These are phyloP conservation scores for Lamellibrachia luymesi DNA, from an alignment of 1,140 invertebrate species.

Conservation along the genomic window DNA sequence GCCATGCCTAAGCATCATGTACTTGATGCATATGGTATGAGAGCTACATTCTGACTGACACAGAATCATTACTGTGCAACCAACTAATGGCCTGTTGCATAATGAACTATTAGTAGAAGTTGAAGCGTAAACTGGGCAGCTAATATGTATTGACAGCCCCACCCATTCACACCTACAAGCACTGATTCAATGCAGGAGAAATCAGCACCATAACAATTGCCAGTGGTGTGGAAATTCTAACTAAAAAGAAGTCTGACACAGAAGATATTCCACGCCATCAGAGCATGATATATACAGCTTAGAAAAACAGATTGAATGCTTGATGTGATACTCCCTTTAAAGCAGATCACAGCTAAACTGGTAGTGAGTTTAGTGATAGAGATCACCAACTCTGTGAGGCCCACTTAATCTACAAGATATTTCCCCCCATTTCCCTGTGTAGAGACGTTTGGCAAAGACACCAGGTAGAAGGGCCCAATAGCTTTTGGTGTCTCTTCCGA, in stretches of 20 bases:
- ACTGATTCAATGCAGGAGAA: not conserved
- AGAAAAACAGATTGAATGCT: not conserved
- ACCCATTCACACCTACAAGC: not conserved
- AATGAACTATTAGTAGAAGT: not conserved
- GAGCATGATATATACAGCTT: not conserved
- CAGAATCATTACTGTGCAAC: not conserved
- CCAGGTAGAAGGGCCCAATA: too few relatives aligned
- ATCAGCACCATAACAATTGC: not conserved
- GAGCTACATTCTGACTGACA: not conserved
- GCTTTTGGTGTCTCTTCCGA: too few relatives aligned
- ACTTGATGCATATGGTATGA: not conserved
- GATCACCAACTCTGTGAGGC: too few relatives aligned
- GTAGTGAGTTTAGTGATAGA: too few relatives aligned
- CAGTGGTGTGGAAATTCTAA: not conserved
- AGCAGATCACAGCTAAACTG: too few relatives aligned
- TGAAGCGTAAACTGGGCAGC: not conserved
- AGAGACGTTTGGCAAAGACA: too few relatives aligned
- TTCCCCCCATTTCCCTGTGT: too few relatives aligned
- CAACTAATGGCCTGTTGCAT: not conserved
- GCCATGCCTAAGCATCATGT: not conserved
- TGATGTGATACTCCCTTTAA: too few relatives aligned
- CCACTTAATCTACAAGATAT: too few relatives aligned
- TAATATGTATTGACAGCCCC: not conserved
- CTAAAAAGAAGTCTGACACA: too few relatives aligned
- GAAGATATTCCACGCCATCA: not conserved